Evolutionary conservation across 2,113 vertebrate genomes (phyloP).

Genomic region (Oncorhynchus kisutch): DNA sequence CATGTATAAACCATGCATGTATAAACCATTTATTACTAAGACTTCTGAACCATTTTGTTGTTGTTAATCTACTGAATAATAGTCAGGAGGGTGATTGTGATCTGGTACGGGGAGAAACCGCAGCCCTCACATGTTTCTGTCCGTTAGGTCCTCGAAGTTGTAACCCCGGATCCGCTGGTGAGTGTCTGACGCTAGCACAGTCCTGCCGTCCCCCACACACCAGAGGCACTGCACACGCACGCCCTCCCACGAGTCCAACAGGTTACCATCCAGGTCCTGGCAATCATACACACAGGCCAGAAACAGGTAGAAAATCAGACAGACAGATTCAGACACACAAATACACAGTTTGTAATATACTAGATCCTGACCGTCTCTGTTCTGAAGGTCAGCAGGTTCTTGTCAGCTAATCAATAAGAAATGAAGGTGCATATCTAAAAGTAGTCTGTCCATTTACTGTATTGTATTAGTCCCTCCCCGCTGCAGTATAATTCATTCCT

Average conservation of each 20-base stretch:
- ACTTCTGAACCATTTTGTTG: too few species aligned
- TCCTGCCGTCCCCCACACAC: conserved; percentile 94
- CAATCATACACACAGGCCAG: not conserved
- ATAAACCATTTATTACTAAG: too few species aligned
- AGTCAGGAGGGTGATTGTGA: not conserved
- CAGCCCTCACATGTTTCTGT: conserved; percentile 92
- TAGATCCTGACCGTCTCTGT: not conserved
- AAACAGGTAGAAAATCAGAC: not conserved
- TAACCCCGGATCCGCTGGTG: conserved; percentile 98
- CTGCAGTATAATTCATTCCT: not conserved
- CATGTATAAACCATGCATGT: too few species aligned
- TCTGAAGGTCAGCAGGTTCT: conserved; percentile 6
- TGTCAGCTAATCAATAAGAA: conserved; percentile 27
- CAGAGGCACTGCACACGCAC: conserved; percentile 98
- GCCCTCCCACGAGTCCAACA: conserved; percentile 98
- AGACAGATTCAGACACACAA: not conserved
- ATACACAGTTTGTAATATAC: not conserved
- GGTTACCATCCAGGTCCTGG: conserved; percentile 91
- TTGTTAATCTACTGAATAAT: too few species aligned
- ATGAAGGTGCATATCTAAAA: conserved; percentile 10
- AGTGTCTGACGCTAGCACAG: conserved; percentile 95
- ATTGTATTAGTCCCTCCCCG: not conserved
- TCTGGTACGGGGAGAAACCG: not conserved
- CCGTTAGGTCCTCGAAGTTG: conserved; percentile 99
- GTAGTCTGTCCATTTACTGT: not conserved